Evolutionary conservation across 2,888 invertebrate species (phyloP).

Genomic region (Amphimallon solstitiale): DNA sequence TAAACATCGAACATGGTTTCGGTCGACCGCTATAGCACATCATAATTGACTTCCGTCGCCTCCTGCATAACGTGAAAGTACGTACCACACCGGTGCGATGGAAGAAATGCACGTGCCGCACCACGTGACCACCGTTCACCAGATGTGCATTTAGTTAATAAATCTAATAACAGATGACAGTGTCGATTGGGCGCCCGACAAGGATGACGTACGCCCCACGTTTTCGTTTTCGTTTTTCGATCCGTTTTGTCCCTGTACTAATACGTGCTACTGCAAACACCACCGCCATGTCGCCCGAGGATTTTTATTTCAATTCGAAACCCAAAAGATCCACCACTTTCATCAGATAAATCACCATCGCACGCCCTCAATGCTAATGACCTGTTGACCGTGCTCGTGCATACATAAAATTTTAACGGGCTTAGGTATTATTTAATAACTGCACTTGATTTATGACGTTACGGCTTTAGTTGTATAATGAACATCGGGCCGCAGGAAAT

Average conservation of each 20-base stretch:
- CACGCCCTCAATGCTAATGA: conserved; percentile 5
- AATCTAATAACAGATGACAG: conserved; percentile 27
- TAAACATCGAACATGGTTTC: conserved; percentile 2
- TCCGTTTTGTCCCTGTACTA: no score
- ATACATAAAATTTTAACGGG: conserved; percentile 14
- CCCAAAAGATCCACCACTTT: no score
- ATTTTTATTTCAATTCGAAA: no score
- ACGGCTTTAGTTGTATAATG: conserved; percentile 8
- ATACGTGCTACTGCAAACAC: no score
- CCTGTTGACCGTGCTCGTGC: conserved; percentile 22
- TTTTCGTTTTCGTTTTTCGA: neutral
- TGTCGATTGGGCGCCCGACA: neutral
- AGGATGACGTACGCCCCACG: neutral
- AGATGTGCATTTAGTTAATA: conserved; percentile 37
- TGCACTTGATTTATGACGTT: conserved; percentile 19
- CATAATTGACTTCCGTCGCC: conserved; percentile 11
- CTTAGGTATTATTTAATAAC: conserved; percentile 3
- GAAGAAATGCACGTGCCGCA: conserved; percentile 29
- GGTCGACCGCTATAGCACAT: neutral
- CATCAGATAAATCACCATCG: no score
- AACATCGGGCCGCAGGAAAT: neutral
- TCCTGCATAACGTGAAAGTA: neutral
- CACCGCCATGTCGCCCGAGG: no score
- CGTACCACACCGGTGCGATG: neutral
- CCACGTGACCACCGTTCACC: conserved; percentile 29